A percentile compares a stretch with the other conserved stretches of the same genome.
These are phyloP conservation scores for Rhaphigaster nebulosa DNA, from an alignment of 2,888 invertebrate species.

Conservation along the genomic window DNA sequence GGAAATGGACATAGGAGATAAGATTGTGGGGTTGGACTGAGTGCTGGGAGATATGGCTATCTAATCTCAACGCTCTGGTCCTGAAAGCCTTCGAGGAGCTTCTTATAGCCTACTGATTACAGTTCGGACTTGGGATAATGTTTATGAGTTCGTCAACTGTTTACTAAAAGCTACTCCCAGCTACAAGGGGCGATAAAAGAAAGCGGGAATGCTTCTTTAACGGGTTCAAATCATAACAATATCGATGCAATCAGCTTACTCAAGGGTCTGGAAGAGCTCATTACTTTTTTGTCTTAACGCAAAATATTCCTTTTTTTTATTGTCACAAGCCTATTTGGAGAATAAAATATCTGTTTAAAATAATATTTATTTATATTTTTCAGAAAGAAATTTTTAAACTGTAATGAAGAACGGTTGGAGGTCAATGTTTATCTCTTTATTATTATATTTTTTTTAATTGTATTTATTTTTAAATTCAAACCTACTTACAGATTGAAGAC, in stretches of 20 bases:
- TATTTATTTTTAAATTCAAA: too few species aligned
- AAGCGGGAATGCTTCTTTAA: neutral
- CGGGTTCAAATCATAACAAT: neutral
- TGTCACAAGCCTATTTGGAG: too few species aligned
- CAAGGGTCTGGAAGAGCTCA: neutral
- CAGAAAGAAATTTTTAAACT: too few species aligned
- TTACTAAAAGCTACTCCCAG: neutral
- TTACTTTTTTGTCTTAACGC: too few species aligned
- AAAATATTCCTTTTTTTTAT: too few species aligned
- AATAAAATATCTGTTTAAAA: too few species aligned
- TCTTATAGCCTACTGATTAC: conserved; percentile 1
- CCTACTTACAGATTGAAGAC: too few species aligned
- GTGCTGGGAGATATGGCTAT: conserved; percentile 8
- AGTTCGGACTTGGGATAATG: neutral
- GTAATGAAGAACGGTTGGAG: too few species aligned
- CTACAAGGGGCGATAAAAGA: neutral
- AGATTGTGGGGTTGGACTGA: neutral
- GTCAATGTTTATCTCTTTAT: too few species aligned
- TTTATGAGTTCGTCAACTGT: neutral
- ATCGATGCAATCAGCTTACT: neutral
- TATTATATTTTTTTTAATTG: too few species aligned
- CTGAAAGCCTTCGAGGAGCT: neutral
- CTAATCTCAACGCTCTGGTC: neutral
- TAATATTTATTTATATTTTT: too few species aligned
- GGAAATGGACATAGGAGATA: neutral